Conservation (phyloP, 2,113 vertebrate genomes). For the Laterallus jamaicensis region DNA sequence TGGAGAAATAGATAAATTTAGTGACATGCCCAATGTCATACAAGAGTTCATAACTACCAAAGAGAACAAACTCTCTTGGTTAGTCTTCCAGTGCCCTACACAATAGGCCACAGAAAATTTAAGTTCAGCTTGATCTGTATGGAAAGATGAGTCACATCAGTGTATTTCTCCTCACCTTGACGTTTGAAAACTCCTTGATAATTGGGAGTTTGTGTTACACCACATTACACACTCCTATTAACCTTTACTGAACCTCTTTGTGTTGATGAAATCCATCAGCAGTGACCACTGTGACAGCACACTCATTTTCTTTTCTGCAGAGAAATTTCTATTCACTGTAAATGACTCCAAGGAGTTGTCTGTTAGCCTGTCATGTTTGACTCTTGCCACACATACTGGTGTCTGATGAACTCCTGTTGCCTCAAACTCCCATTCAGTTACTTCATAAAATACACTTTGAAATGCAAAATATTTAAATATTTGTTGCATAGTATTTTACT, state of each 20-base stretch:
- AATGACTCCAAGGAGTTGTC: neutral
- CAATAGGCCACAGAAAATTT: neutral
- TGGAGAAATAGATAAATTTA: neutral
- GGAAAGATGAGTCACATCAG: neutral
- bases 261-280: conserved; percentile 57
- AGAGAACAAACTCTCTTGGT: neutral
- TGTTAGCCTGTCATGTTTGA: neutral
- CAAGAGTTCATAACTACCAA: neutral
- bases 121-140: neutral
- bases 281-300: neutral
- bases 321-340: neutral
- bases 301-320: neutral
- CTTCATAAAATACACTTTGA: neutral
- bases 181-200: neutral
- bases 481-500: neutral
- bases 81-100: neutral
- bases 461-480: neutral
- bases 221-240: conserved; percentile 65
- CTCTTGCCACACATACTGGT: neutral
- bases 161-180: conserved; percentile 34
- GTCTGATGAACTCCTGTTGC: neutral
- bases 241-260: conserved; percentile 45
- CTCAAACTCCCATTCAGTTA: neutral
- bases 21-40: neutral
- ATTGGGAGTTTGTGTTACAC: conserved; percentile 55